phyloP scores from a whole-genome alignment of 2,797 vertebrate genomes.

The Pithecia hirsuta region DNA sequence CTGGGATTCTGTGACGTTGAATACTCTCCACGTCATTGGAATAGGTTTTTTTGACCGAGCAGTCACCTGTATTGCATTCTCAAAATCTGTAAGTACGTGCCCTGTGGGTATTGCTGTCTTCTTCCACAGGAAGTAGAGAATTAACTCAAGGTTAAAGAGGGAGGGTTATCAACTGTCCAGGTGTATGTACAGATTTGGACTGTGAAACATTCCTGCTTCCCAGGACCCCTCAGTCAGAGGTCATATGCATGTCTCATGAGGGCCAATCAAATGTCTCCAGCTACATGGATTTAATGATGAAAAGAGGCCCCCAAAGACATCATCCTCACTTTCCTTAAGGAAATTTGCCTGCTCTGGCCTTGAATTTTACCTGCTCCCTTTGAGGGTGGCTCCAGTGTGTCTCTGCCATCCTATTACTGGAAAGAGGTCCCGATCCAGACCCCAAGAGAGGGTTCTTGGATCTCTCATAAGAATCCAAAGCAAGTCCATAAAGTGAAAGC shows the following conservation, averaged over 20 bases:
- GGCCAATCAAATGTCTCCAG: not conserved
- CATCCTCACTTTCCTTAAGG: not conserved
- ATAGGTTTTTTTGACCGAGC: constrained; percentile 95
- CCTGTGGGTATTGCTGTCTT: rapidly evolving
- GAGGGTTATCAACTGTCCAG: rapidly evolving
- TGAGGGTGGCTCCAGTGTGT: rapidly evolving
- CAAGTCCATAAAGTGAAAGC: not conserved
- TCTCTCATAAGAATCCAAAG: not conserved
- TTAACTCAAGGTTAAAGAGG: no score
- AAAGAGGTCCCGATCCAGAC: not conserved
- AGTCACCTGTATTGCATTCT: constrained; percentile 96
- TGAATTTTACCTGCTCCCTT: not conserved
- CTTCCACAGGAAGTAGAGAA: rapidly evolving
- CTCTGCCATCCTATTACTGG: not conserved
- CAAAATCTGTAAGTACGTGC: constrained; percentile 93
- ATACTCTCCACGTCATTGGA: constrained; percentile 96
- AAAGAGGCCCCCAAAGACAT: not conserved
- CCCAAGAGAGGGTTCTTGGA: not conserved
- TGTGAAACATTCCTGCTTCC: not conserved
- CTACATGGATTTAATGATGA: not conserved
- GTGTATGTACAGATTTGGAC: not conserved
- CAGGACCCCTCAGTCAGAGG: not conserved
- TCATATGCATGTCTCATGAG: rapidly evolving
- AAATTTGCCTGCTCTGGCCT: not conserved
- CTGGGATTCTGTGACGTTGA: constrained; percentile 98